Evolutionary conservation across 2,797 vertebrate species (phyloP), one percentile per base, ranked within the genome.

Genomic region (Coilia nasus): DNA sequence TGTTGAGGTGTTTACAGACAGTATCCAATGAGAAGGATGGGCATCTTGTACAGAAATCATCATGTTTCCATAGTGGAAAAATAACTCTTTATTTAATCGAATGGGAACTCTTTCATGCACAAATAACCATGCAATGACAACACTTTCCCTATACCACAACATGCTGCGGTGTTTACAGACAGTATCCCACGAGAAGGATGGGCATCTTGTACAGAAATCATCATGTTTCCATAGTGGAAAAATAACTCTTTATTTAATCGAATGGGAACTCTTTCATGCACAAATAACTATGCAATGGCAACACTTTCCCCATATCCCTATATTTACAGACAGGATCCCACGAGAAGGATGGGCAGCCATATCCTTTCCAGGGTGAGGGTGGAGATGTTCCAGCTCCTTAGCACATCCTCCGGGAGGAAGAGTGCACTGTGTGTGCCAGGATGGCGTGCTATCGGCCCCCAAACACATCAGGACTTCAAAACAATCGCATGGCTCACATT

Each of bases 401-500:
- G 59, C 59, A 85, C 41, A n/a, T 54, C 31, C 81, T 14, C 64
- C 7, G 7, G 31, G 19, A 44, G 35, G 84, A 82, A 44, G 84
- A 85, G 56, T n/a, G 41, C 21, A 21, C 47, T 35, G 14, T 10
- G 31, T 62, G 75, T 60, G 84, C 60, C 80, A 64, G 56, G 35
- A 14, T 54, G 81, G 23, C 56, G 21, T 31, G 60, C 81, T 57
- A 25, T 71, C 81, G 25, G 23, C 54, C 50, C 81, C 60, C 44
- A 60, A 44, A 81, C 57, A 82, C 47, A 75, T 21, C 31, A 60
- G 71, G 35, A 81, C 47, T n/a, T 62, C 25, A 81, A 54, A 83
- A 81, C 82, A 87, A 67, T 71, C 50, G 46, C 78, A 85, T 83
- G 82, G 85, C 47, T 87, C 84, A 84, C 59, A 25, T 57, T 71